Evolutionary conservation across 2,113 vertebrate genomes (phyloP).

Genomic region (Salvelinus namaycush): DNA sequence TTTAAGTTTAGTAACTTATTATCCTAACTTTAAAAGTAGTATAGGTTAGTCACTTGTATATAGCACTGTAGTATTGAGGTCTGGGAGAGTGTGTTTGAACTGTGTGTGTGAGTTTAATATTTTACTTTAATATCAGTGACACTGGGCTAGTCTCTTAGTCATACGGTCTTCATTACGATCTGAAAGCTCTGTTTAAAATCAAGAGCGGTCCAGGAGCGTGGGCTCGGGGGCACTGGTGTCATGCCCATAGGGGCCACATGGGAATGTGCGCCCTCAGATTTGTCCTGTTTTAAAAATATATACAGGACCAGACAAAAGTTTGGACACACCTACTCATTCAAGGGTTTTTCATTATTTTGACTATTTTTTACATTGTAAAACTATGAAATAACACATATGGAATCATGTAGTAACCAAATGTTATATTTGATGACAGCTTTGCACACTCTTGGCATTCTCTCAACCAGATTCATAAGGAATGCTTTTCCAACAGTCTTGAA

Average conservation of each 20-base stretch:
- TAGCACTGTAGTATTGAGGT: not conserved
- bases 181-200: constrained; percentile 61
- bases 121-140: constrained; percentile 52
- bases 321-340: no score
- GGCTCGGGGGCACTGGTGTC: not conserved
- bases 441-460: no score
- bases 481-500: no score
- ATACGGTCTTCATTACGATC: constrained; percentile 40
- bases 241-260: not conserved
- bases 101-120: constrained; percentile 55
- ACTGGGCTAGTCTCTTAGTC: constrained; percentile 34
- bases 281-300: no score
- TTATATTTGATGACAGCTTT: no score
- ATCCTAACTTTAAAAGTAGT: not conserved
- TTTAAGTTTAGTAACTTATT: not conserved
- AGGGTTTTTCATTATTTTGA: no score
- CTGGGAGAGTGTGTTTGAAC: not conserved
- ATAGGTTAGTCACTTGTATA: not conserved
- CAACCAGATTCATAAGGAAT: no score
- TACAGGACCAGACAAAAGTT: no score
- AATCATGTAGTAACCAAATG: no score
- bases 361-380: no score
- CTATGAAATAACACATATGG: no score
- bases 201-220: constrained; percentile 55
- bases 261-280: not conserved